Conservation (phyloP, 2,797 vertebrate species). For the Sarcoramphus papa region DNA sequence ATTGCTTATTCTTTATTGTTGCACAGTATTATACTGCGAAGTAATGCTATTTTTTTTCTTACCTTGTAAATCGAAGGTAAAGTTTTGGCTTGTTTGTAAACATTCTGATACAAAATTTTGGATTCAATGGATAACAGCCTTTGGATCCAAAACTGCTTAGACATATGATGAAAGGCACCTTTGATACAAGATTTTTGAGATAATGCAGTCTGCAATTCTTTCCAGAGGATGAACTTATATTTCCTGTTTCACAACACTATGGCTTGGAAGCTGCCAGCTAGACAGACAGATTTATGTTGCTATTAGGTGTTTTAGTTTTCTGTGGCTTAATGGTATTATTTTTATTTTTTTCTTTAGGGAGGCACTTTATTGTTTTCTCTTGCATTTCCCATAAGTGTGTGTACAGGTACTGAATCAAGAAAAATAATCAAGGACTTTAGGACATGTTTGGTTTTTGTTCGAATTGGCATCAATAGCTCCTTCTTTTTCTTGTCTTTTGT, state of each 20-base stretch:
- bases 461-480: background rate
- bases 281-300: constrained; percentile 39
- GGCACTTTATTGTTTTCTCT: background rate
- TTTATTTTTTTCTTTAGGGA: background rate
- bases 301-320: constrained; percentile 15
- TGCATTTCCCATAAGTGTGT: background rate
- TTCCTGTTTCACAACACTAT: constrained; percentile 28
- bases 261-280: constrained; percentile 16
- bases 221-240: constrained; percentile 2
- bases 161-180: background rate
- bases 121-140: background rate
- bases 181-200: background rate
- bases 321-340: background rate
- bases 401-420: background rate
- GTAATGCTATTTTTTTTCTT: background rate
- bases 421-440: background rate
- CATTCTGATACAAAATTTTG: background rate
- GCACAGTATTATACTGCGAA: background rate
- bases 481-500: background rate
- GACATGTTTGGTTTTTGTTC: background rate
- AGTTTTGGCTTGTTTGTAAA: background rate
- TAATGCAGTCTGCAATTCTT: constrained; percentile 11
- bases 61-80: background rate
- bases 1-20: background rate
- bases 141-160: background rate